A percentile compares a stretch with the other conserved stretches of the same genome.
phyloP scores from a whole-genome alignment of 2,113 vertebrate species.

The Romanogobio albipinnatus region DNA sequence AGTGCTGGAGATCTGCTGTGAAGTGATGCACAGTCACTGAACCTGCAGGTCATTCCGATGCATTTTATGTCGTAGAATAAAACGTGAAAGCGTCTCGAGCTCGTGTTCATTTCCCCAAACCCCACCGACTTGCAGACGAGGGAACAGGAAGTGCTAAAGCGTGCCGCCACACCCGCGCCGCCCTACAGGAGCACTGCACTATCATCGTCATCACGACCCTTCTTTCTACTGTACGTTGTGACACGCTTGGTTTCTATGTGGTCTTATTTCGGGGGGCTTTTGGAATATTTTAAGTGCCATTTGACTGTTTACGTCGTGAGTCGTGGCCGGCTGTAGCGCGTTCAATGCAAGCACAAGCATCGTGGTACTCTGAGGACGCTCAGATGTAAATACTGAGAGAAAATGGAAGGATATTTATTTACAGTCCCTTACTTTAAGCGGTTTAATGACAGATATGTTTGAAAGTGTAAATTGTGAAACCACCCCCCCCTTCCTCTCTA shows the following conservation, averaged over 20 bases:
- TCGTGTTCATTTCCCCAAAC: too few relatives aligned
- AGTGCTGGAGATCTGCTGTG: too few relatives aligned
- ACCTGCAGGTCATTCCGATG: too few relatives aligned
- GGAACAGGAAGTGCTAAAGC: too few relatives aligned
- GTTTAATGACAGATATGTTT: conserved; percentile 71
- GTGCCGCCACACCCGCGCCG: too few relatives aligned
- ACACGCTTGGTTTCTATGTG: conserved; percentile 64
- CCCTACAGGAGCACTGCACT: conserved; percentile 49
- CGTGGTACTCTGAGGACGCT: conserved; percentile 70
- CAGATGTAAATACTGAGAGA: conserved; percentile 75
- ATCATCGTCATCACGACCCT: conserved; percentile 49
- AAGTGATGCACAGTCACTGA: too few relatives aligned
- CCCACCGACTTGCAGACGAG: too few relatives aligned
- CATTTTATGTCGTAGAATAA: too few relatives aligned
- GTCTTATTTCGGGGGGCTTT: conserved; percentile 57
- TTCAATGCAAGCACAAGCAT: conserved; percentile 82
- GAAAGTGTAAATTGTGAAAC: conserved; percentile 74
- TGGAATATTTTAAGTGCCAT: conserved; percentile 78
- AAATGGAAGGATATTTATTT: conserved; percentile 79
- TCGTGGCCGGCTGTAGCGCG: conserved; percentile 80
- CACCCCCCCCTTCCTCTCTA: conserved; percentile 30
- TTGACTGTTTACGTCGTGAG: conserved; percentile 76
- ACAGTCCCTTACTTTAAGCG: conserved; percentile 70
- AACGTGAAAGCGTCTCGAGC: too few relatives aligned
- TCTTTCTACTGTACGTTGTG: conserved; percentile 55